phyloP scores from a whole-genome alignment of 2,113 vertebrate species.

The Neomonachus schauinslandi region DNA sequence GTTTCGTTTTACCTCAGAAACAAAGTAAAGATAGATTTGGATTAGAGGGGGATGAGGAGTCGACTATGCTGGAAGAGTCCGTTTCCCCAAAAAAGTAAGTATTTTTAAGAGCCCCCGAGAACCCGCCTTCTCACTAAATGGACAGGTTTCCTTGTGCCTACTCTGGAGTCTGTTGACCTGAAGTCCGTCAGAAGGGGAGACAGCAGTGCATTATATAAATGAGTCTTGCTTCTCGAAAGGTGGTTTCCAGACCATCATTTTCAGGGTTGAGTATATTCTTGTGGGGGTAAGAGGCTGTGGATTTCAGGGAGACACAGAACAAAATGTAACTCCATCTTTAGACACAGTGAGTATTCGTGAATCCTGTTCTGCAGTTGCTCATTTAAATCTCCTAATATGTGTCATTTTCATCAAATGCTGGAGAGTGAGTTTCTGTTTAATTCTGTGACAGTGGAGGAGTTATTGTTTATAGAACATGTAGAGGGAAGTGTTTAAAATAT shows the following conservation, averaged over 20 bases:
- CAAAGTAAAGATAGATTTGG: slow-evolving; percentile 99
- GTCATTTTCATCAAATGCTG: not conserved
- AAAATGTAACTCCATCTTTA: not conserved
- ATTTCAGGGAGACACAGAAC: not conserved
- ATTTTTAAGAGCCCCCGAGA: not conserved
- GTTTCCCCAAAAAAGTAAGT: slow-evolving; percentile 98
- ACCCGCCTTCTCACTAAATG: not conserved
- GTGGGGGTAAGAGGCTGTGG: not conserved
- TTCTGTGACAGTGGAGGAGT: not conserved
- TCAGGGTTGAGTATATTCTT: not conserved
- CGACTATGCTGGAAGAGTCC: slow-evolving; percentile 98
- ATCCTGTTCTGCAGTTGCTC: not conserved
- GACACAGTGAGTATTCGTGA: not conserved
- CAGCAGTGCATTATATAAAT: not conserved
- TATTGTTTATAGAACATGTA: not conserved
- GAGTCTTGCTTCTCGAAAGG: not conserved
- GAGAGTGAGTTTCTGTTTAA: not conserved
- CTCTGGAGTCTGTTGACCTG: not conserved
- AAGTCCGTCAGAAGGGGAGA: not conserved
- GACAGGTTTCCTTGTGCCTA: not conserved
- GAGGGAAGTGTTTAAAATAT: not conserved
- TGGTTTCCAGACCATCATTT: not conserved
- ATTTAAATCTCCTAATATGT: not conserved
- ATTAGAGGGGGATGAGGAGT: slow-evolving; percentile 98
- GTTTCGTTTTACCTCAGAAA: slow-evolving; percentile 87